Conservation (phyloP, 2,888 invertebrate genomes). For the Stenotaenia linearis region DNA sequence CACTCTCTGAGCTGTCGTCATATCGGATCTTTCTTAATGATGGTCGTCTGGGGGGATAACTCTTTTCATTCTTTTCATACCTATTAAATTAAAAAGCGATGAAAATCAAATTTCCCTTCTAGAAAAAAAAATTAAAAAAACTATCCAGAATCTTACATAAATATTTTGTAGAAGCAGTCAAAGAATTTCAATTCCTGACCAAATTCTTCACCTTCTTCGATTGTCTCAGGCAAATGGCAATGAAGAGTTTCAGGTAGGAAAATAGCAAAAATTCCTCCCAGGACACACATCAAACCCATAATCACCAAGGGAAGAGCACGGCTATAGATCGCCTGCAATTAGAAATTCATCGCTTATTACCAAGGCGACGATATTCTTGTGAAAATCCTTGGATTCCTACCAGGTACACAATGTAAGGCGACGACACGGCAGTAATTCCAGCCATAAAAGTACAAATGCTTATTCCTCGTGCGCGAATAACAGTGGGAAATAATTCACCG, state of each 20-base stretch:
- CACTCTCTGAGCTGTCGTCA: conserved; percentile 31
- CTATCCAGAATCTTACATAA: conserved; percentile 8
- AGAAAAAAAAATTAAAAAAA: neutral
- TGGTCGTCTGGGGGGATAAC: neutral
- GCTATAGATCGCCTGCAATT: conserved; percentile 39
- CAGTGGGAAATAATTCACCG: conserved; percentile 62
- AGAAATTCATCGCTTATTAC: neutral
- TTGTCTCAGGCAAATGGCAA: conserved; percentile 42
- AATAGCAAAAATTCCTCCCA: conserved; percentile 41
- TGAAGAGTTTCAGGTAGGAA: conserved; percentile 43
- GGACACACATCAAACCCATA: conserved; percentile 42
- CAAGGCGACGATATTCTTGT: neutral
- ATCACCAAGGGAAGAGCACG: conserved; percentile 42
- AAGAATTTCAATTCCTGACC: conserved; percentile 31
- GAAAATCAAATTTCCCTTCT: neutral
- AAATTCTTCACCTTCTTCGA: conserved; percentile 38
- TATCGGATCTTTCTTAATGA: neutral
- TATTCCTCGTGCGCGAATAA: conserved; percentile 61
- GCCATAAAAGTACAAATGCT: conserved; percentile 61
- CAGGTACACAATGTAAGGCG: conserved; percentile 60
- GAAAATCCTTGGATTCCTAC: conserved; percentile 40
- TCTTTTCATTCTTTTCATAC: neutral
- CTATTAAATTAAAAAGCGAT: neutral
- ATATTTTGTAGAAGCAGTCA: neutral
- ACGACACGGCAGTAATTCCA: conserved; percentile 58